Conservation (phyloP, 2,113 vertebrate genomes). For the Ranitomeya variabilis region DNA sequence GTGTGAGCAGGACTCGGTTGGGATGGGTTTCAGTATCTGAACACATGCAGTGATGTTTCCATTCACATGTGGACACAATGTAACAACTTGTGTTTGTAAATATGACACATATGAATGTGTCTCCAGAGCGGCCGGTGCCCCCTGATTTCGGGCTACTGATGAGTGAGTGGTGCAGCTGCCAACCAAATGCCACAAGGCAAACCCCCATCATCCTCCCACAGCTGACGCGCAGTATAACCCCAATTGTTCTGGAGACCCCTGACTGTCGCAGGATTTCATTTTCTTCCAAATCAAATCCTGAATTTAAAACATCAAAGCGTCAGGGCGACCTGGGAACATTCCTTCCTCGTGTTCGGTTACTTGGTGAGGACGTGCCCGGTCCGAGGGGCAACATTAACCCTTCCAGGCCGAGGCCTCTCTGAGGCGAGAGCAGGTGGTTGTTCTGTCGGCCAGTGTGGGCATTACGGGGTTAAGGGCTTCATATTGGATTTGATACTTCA, state of each 20-base stretch:
- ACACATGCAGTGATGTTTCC: not conserved
- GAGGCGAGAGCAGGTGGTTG: no score
- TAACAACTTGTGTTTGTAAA: not conserved
- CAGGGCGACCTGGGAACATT: constrained; percentile 14
- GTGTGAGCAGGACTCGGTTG: no score
- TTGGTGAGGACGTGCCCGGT: not conserved
- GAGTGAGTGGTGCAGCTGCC: constrained; percentile 23
- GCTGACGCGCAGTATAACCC: not conserved
- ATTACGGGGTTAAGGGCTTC: constrained; percentile 1
- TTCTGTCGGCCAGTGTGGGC: not conserved
- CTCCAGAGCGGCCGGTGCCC: not conserved
- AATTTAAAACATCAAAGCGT: constrained; percentile 20
- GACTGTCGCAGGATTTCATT: not conserved
- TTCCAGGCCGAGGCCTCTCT: not conserved
- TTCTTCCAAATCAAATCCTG: constrained; percentile 42
- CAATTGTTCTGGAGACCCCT: not conserved
- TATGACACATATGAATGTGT: not conserved
- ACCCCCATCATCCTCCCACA: not conserved
- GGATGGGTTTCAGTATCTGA: not conserved
- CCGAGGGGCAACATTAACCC: not conserved
- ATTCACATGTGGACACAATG: not conserved
- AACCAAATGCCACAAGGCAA: not conserved
- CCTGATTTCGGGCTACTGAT: constrained; percentile 9
- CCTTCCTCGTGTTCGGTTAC: constrained; percentile 3
- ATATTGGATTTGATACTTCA: not conserved